Evolutionary conservation across 2,797 vertebrate species (phyloP).

Genomic region (Urosaurus nigricauda): DNA sequence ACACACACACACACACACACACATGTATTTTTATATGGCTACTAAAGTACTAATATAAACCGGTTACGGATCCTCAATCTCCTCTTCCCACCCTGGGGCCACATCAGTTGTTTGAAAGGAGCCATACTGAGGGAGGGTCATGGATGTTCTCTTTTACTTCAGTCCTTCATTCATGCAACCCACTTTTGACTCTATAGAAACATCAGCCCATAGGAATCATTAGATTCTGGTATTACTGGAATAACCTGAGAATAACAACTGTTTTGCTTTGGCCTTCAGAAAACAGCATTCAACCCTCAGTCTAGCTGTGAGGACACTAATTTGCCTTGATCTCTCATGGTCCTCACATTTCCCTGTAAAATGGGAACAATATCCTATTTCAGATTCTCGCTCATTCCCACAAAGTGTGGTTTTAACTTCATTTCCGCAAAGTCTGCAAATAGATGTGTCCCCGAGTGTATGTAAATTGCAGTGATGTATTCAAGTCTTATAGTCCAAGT

Average conservation of each 20-base stretch:
- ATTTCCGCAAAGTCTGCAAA: background rate
- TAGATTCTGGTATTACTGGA: too few species aligned
- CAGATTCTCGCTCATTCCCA: background rate
- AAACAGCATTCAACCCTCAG: background rate
- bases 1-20: too few species aligned
- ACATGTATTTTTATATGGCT: background rate
- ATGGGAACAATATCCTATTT: background rate
- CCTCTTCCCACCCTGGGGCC: background rate
- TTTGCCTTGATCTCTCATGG: background rate
- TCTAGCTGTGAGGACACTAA: too few species aligned
- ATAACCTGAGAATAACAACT: too few species aligned
- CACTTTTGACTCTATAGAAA: too few species aligned
- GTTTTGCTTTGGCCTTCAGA: too few species aligned
- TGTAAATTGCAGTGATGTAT: too few species aligned
- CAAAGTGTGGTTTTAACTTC: background rate
- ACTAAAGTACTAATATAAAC: background rate
- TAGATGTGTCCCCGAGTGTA: background rate
- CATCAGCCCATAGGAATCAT: too few species aligned
- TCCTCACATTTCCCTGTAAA: background rate
- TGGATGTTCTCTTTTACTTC: too few species aligned
- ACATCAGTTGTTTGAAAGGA: background rate
- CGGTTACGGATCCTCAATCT: background rate
- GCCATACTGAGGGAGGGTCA: background rate
- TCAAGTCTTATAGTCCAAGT: too few species aligned
- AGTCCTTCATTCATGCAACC: too few species aligned